Percentiles rank a stretch among this genome's conserved stretches.
phyloP scores from a whole-genome alignment of 2,888 invertebrate genomes.

The Eupithecia centaureata region DNA sequence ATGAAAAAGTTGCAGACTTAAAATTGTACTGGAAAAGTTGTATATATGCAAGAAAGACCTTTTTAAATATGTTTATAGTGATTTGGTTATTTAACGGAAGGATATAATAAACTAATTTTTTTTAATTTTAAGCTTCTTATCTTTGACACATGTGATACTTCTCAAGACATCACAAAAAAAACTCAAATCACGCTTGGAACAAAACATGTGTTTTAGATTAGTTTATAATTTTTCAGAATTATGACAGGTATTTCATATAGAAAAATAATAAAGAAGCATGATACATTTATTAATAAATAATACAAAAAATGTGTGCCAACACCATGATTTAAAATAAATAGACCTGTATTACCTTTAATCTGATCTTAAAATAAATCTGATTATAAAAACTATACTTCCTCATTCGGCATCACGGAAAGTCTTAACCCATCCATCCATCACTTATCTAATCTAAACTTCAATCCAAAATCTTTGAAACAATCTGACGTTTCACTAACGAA shows the following conservation, averaged over 20 bases:
- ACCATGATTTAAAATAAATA: not conserved
- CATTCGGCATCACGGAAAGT: not conserved
- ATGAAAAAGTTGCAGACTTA: not conserved
- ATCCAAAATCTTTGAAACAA: conserved; percentile 18
- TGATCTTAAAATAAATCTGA: not conserved
- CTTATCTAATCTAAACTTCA: conserved; percentile 15
- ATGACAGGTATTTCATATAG: too few species aligned
- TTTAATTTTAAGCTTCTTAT: too few species aligned
- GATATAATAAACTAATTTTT: not conserved
- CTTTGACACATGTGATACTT: too few species aligned
- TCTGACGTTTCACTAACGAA: conserved; percentile 32
- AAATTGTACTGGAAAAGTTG: not conserved
- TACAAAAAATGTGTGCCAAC: too few species aligned
- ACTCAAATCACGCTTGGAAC: too few species aligned
- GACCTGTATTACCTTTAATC: not conserved
- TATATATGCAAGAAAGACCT: not conserved
- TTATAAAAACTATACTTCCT: not conserved
- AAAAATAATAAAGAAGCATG: too few species aligned
- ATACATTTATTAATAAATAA: too few species aligned
- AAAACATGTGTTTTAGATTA: too few species aligned
- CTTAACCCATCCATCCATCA: conserved; percentile 22
- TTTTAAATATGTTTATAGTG: not conserved
- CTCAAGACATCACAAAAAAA: too few species aligned
- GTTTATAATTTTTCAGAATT: too few species aligned
- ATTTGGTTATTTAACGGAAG: not conserved